phyloP scores from a whole-genome alignment of 1,140 invertebrate genomes.

The Semibalanus balanoides region DNA sequence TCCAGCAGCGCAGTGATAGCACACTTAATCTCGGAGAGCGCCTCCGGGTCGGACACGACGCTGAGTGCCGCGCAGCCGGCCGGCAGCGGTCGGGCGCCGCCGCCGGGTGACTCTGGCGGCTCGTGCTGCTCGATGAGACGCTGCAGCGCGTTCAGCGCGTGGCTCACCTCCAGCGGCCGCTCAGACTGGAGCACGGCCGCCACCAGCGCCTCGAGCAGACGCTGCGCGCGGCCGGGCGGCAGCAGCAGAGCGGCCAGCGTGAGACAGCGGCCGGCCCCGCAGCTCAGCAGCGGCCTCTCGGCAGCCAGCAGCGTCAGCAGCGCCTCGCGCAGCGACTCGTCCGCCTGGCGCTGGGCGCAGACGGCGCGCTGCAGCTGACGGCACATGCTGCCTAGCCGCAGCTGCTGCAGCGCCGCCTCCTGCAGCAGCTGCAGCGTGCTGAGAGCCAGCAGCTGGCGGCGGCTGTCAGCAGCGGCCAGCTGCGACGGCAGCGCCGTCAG shows the following conservation, averaged over 20 bases:
- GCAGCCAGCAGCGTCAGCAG: not conserved
- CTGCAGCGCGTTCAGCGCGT: not conserved
- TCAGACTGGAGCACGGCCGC: not conserved
- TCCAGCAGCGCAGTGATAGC: not conserved
- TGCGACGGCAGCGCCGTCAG: not conserved
- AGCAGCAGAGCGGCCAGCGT: not conserved
- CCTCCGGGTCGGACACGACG: not conserved
- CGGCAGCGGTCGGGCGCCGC: not conserved
- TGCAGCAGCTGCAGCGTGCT: not conserved
- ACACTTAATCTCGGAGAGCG: not conserved
- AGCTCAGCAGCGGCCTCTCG: not conserved
- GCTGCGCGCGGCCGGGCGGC: not conserved
- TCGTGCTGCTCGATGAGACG: not conserved
- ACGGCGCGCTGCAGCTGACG: not conserved
- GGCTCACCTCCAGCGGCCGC: not conserved
- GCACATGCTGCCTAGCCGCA: not conserved
- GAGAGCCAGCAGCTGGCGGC: not conserved
- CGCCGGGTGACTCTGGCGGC: not conserved
- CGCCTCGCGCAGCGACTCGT: not conserved
- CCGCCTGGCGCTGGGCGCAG: not conserved
- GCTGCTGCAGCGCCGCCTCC: slow-evolving; percentile 1
- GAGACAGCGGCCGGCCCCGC: not conserved
- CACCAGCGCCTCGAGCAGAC: not conserved
- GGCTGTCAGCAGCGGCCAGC: not conserved
- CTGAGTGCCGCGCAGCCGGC: not conserved